Base-by-base conservation (phyloP, 2,888 invertebrate genomes). In the Macaria liturata region DNA sequence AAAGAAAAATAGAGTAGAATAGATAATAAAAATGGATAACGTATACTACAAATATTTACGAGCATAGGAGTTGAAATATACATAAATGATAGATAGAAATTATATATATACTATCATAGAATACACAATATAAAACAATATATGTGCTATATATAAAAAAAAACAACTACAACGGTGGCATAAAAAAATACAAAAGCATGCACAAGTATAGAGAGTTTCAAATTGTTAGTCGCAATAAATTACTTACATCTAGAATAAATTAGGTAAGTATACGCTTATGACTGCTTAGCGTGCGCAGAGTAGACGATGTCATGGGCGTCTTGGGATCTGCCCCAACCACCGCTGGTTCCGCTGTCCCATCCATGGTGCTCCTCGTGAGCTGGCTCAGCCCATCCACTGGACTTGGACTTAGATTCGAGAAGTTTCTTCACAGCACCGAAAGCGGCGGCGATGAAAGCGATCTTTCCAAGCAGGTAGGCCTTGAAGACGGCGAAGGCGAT, bases 401-500 rank as follows among this genome's bases (percentile, higher is more conserved):
- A 94, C 82, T 88, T 94, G n/a, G 44, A 48, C 80, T 96, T 95
- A 48, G 94, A 93, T 57, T 95, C 96, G 49, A 96, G 86, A 40
- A 97, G 93, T 77, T 97, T 97, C 84, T 92, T 92, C 69, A 92
- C 61, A 1, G 86, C 91, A 60, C 96, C 95, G 65, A 97, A 93
- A 54, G 94, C 94, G 49, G 96, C 94, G 64, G 97, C 94, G 69
- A 96, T 93, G 69, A 97, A 93, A 0, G 97, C 97, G 68, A 97
- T 94, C 92, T 97, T 97, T 71, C 96, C 96, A 66, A 97, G 94
- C 58, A 97, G 90, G 78, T 96, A 93, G 6, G 97, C 96, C 91
- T 97, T 97, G 93, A 97, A 95, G 50, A 96, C 95, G 34, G 97
- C 93, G 61, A 97, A 92, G 37, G 96, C 97, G 66, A 97, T 94